Evolutionary conservation across 35 echinoderm and acorn worm genomes (phyloP).

Genomic region (Chiridota heheva): DNA sequence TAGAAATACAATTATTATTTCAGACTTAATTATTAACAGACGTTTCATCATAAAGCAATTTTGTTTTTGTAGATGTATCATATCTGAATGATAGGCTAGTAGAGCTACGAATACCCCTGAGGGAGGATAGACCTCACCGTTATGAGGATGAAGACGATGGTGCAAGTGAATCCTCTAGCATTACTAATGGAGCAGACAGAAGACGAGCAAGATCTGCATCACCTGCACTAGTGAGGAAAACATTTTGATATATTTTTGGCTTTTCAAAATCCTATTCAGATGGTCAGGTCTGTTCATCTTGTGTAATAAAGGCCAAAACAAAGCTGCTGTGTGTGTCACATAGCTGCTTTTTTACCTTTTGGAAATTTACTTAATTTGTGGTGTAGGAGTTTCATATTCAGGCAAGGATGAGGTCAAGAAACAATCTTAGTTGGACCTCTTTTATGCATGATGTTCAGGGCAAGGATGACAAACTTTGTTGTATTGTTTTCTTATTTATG

Average conservation of each 20-base stretch:
- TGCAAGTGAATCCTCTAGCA: constrained; percentile 46
- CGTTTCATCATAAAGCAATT: background rate
- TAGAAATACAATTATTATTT: background rate
- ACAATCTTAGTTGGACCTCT: too few relatives aligned
- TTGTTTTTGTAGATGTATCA: constrained; percentile 37
- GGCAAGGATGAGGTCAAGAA: too few relatives aligned
- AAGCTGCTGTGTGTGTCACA: too few relatives aligned
- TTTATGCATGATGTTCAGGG: too few relatives aligned
- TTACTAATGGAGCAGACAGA: background rate
- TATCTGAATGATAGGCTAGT: constrained; percentile 57
- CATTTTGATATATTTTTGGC: background rate
- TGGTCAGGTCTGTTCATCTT: too few relatives aligned
- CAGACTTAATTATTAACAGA: background rate
- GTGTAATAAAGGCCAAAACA: too few relatives aligned
- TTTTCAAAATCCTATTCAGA: too few relatives aligned
- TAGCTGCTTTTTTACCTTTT: too few relatives aligned
- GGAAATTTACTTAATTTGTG: too few relatives aligned
- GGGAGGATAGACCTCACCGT: background rate
- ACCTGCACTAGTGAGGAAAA: background rate
- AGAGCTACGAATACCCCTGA: constrained; percentile 34
- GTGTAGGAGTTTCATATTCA: too few relatives aligned
- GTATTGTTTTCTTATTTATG: too few relatives aligned
- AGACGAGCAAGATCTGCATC: constrained; percentile 8
- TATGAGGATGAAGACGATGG: constrained; percentile 33
- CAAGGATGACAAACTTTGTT: too few relatives aligned